Percentiles rank a stretch among this genome's conserved stretches.
Evolutionary conservation across 2,888 invertebrate species (phyloP).

Genomic region (Drosophila greeni): DNA sequence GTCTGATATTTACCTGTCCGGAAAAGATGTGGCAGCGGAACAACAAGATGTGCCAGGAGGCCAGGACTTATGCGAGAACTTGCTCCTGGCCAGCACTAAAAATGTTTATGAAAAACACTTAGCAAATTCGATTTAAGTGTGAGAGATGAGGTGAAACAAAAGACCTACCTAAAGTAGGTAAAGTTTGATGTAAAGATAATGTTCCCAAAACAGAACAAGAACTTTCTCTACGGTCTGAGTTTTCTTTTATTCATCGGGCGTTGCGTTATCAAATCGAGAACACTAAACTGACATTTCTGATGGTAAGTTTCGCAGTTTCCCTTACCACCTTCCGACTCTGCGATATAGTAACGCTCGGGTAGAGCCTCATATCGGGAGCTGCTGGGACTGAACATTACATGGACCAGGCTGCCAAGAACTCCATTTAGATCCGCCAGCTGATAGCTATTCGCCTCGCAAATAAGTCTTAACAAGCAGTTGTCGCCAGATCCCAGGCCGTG

Average conservation of each 20-base stretch:
- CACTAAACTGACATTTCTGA: conserved; percentile 58
- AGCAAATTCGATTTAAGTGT: background rate
- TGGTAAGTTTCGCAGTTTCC: conserved; percentile 58
- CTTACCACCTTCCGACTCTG: conserved; percentile 65
- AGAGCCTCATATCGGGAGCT: conserved; percentile 67
- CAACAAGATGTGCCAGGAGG: conserved; percentile 51
- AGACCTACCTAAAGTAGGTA: no score
- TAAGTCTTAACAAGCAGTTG: conserved; percentile 82
- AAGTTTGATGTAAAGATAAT: no score
- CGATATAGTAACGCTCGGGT: conserved; percentile 68
- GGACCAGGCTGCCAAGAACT: conserved; percentile 83
- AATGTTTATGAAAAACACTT: conserved; percentile 59
- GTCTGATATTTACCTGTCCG: conserved; percentile 52
- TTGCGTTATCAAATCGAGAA: conserved; percentile 72
- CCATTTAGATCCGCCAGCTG: conserved; percentile 80
- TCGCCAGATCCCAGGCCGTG: conserved; percentile 77
- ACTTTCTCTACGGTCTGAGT: background rate
- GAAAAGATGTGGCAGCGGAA: conserved; percentile 44
- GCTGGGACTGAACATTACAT: conserved; percentile 80
- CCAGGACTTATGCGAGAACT: conserved; percentile 41
- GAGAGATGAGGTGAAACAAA: background rate
- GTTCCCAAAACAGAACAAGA: background rate
- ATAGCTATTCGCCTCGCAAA: conserved; percentile 82
- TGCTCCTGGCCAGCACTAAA: conserved; percentile 59
- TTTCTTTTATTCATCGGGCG: conserved; percentile 51